Evolutionary conservation across 2,888 invertebrate species (phyloP).

Genomic region (Dolomedes plantarius): DNA sequence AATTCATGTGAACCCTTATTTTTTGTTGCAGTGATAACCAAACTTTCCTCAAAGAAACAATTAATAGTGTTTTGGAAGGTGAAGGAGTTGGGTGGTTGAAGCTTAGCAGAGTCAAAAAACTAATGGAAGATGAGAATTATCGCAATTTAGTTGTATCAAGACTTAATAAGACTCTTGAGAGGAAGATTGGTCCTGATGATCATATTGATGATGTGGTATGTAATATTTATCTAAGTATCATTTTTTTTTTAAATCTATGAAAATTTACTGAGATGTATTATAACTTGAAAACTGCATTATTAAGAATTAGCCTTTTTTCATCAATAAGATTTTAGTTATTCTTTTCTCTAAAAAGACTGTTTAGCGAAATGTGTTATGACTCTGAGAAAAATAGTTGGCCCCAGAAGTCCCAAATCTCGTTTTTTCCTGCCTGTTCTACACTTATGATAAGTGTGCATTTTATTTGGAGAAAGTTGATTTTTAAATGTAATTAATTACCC

Average conservation of each 20-base stretch:
- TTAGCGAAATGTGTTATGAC: no score
- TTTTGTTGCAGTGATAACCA: slow-evolving; percentile 86
- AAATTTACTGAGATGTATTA: background rate
- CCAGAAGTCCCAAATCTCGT: no score
- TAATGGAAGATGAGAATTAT: slow-evolving; percentile 99
- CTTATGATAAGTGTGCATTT: no score
- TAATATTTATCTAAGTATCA: slow-evolving; percentile 72
- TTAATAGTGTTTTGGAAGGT: slow-evolving; percentile 89
- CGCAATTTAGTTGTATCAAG: slow-evolving; percentile 96
- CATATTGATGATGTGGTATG: slow-evolving; percentile 98
- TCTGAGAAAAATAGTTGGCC: no score
- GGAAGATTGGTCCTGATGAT: slow-evolving; percentile 95
- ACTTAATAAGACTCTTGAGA: slow-evolving; percentile 93
- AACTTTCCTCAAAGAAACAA: slow-evolving; percentile 92
- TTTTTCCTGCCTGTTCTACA: no score
- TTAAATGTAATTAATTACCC: no score
- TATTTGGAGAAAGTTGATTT: no score
- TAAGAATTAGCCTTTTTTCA: no score
- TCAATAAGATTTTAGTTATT: no score
- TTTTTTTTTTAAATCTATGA: background rate
- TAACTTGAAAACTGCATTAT: background rate
- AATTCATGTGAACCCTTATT: background rate
- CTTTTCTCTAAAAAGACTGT: no score
- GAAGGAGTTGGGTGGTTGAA: slow-evolving; percentile 98
- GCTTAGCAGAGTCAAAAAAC: slow-evolving; percentile 90